These are phyloP conservation scores for Menura novaehollandiae DNA, from an alignment of 2,113 vertebrate species.

Conservation along the genomic window DNA sequence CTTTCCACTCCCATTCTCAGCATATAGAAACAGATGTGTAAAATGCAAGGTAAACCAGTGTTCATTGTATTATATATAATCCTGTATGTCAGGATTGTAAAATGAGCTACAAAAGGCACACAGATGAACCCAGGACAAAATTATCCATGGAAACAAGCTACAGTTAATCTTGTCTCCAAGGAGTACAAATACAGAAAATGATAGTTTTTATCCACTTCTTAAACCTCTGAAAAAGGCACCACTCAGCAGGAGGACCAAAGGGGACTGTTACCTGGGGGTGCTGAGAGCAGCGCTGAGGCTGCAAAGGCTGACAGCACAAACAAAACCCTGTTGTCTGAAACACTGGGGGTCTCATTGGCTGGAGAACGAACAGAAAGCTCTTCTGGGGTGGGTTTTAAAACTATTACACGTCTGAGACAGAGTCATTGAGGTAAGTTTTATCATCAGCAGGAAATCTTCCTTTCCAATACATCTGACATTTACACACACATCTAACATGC, in stretches of 20 bases:
- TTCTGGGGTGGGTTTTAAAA: background rate
- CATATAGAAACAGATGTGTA: background rate
- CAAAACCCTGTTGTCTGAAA: background rate
- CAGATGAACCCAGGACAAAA: background rate
- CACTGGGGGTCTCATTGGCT: background rate
- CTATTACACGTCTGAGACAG: rapidly evolving
- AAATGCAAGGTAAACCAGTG: background rate
- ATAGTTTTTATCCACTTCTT: background rate
- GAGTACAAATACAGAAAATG: background rate
- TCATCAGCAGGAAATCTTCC: background rate
- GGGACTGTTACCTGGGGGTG: background rate
- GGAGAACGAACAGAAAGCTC: background rate
- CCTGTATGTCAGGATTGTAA: background rate
- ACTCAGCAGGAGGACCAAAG: background rate
- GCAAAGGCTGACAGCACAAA: background rate
- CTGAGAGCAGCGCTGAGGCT: background rate
- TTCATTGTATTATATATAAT: background rate
- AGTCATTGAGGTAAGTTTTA: background rate
- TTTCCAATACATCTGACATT: background rate
- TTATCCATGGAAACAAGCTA: background rate
- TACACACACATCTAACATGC: background rate
- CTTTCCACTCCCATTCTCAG: background rate
- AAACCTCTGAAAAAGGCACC: background rate
- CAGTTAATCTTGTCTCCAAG: background rate
- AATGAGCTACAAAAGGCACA: background rate